These are phyloP conservation scores for Tryphoninae sp. DNA, from an alignment of 2,888 invertebrate species.

Conservation along the genomic window DNA sequence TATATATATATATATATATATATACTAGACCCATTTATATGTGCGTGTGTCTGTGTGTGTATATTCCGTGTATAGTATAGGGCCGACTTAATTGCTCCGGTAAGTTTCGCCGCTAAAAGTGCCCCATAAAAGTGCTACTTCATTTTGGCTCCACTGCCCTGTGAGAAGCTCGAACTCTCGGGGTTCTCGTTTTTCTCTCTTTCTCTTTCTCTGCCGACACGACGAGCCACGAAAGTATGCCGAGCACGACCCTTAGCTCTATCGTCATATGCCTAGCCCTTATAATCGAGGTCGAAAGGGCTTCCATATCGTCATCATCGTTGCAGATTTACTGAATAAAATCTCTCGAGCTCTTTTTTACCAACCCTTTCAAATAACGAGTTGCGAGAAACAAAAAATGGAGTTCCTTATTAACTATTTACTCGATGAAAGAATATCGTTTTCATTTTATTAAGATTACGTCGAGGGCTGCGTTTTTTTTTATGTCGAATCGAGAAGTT, in stretches of 20 bases:
- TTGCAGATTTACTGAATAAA: conserved; percentile 46
- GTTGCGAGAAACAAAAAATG: conserved; percentile 28
- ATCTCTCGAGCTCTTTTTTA: conserved; percentile 24
- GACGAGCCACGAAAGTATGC: conserved; percentile 61
- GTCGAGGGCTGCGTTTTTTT: not conserved
- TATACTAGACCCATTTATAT: too few species aligned
- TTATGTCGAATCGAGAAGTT: not conserved
- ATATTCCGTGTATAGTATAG: conserved; percentile 46
- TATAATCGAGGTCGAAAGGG: conserved; percentile 63
- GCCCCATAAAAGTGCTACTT: conserved; percentile 70
- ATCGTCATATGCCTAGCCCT: conserved; percentile 49
- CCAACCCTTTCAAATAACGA: conserved; percentile 40
- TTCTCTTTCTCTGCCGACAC: conserved; percentile 5
- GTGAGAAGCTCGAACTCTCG: conserved; percentile 47
- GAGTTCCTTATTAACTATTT: not conserved
- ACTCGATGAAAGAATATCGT: not conserved
- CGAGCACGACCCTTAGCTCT: conserved; percentile 60
- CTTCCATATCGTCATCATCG: conserved; percentile 44
- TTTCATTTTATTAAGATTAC: conserved; percentile 1
- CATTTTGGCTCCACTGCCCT: conserved; percentile 61
- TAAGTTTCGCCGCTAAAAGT: conserved; percentile 71
- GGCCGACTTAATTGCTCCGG: conserved; percentile 72
- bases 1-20: conserved; percentile 31
- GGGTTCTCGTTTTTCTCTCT: not conserved
- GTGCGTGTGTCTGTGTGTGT: conserved; percentile 20